Evolutionary conservation across 2,888 invertebrate genomes (phyloP), one percentile per base, ranked within the genome.

Genomic region (Dermolepida albohirtum): DNA sequence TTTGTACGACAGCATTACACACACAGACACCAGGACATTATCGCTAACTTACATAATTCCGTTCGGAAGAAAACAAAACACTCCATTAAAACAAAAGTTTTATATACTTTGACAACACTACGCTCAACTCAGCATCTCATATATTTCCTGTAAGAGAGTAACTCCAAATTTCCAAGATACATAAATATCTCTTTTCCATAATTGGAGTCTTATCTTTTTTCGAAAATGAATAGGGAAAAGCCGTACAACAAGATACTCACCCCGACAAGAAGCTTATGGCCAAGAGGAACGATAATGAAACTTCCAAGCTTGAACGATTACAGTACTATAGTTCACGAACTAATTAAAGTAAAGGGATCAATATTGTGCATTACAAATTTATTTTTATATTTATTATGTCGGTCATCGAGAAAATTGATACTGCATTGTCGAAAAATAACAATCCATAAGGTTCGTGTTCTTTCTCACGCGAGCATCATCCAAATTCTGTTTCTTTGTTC

Each of bases 151-250:
- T 27, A 12, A 12, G 22, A 43, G 44, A 57, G 57, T 27, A 27
- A 12, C 27, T 57, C 57, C 44, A 44, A 57, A 44, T 57, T 44
- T 44, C 57, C 44, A 12, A 57, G 29, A 43, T 57, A 43, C 44
- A 57, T 57, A 57, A 57, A 57, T 57, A 57, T 57, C 41, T 57
- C 44, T 57, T 57, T 57, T 57, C 57, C 57, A 57, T 57, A 57
- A 57, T 57, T 57, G 44, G 57, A 57, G 27, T 44, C 57, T 57
- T 57, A 57, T 57, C 57, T 57, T 44, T 34, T 27, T 57, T 57
- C 57, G 57, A 43, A 57, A 57, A 44, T 43, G 44, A 57, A 57
- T 57, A 57, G 43, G 27, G 43, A 22, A 57, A 44, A 57, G 43
- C 27, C 8, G 29, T 43, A 43, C 27, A 44, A 12, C n/a, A 34